These are phyloP conservation scores for Chlorops oryzae DNA, from an alignment of 1,140 invertebrate species.

Conservation along the genomic window DNA sequence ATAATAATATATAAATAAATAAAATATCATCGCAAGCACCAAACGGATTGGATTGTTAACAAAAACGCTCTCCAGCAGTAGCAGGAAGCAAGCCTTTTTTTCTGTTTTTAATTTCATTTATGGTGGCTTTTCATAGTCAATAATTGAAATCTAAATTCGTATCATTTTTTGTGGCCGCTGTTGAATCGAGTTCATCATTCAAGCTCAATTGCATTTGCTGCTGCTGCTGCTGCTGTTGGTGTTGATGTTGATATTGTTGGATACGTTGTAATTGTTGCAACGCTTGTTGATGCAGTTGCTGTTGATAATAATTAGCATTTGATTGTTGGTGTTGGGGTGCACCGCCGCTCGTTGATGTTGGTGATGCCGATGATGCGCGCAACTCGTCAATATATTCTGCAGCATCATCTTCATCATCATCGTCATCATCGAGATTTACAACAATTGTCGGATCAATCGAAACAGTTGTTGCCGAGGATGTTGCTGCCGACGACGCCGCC, in stretches of 20 bases:
- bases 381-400: conserved; percentile 1
- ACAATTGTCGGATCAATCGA: conserved; percentile 19
- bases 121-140: no score
- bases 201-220: conserved; percentile 25
- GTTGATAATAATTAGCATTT: conserved; percentile 24
- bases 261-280: conserved; percentile 31
- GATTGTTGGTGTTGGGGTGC: neutral
- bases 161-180: no score
- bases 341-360: neutral
- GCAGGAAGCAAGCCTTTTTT: no score
- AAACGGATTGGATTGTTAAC: no score
- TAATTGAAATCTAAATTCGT: no score
- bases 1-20: no score
- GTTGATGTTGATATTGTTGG: conserved; percentile 25
- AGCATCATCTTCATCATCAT: conserved; percentile 17
- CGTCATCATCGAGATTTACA: conserved; percentile 32
- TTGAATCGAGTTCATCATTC: no score
- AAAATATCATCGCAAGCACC: no score
- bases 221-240: conserved; percentile 29
- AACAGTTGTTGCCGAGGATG: conserved; percentile 1
- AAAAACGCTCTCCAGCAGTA: no score
- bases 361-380: neutral
- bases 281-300: conserved; percentile 30
- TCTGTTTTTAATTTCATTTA: no score
- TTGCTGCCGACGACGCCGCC: conserved; percentile 1